Percentiles rank a stretch among this genome's conserved stretches.
phyloP scores from a whole-genome alignment of 2,797 vertebrate genomes.

The Manis pentadactyla region DNA sequence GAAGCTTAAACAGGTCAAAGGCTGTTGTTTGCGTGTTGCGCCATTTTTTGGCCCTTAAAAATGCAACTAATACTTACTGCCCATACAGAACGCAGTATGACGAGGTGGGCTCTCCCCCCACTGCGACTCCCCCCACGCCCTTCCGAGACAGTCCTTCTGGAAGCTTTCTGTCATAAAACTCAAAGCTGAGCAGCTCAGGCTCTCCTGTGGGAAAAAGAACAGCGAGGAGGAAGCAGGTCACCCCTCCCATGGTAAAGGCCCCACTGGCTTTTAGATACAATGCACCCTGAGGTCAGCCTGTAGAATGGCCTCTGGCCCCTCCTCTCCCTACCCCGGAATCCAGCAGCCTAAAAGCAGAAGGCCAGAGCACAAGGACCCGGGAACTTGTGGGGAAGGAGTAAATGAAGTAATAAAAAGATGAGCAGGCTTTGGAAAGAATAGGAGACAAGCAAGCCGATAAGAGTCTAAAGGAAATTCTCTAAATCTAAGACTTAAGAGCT shows the following conservation, averaged over 20 bases:
- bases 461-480: constrained; percentile 2
- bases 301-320: background rate
- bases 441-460: background rate
- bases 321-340: background rate
- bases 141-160: background rate
- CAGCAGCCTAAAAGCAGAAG: background rate
- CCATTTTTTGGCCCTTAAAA: constrained; percentile 18
- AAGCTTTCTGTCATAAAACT: background rate
- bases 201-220: background rate
- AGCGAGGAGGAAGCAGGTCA: background rate
- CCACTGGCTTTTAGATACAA: background rate
- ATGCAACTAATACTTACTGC: background rate
- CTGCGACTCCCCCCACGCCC: background rate
- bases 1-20: constrained; percentile 23
- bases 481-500: background rate
- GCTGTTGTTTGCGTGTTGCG: background rate
- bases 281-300: background rate
- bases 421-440: background rate
- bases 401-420: background rate
- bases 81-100: background rate
- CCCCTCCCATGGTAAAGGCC: background rate
- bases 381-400: background rate
- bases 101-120: background rate
- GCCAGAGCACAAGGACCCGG: background rate
- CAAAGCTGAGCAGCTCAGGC: background rate